These are phyloP conservation scores for Diphyllodes magnificus DNA, from an alignment of 2,113 vertebrate genomes.

Conservation along the genomic window DNA sequence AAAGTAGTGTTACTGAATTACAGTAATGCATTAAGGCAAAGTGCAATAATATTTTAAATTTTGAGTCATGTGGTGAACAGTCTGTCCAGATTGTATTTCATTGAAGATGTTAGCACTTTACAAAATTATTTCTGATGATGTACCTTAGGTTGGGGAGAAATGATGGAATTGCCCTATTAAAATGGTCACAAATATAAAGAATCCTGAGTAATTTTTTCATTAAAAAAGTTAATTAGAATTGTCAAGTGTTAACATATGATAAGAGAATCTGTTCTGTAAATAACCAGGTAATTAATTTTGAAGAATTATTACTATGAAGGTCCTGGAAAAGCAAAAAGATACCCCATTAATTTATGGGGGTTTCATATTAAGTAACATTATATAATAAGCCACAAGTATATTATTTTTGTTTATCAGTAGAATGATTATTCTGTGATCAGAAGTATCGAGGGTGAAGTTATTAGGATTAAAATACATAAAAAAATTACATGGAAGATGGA, in stretches of 20 bases:
- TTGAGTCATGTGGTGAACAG: neutral
- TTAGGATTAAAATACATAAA: neutral
- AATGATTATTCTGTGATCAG: neutral
- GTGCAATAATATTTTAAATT: neutral
- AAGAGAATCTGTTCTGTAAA: neutral
- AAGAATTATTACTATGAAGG: neutral
- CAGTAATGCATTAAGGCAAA: neutral
- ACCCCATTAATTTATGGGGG: fast-evolving
- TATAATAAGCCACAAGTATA: neutral
- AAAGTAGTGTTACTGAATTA: neutral
- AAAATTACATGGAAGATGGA: neutral
- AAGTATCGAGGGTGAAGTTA: neutral
- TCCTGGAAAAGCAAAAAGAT: neutral
- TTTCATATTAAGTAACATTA: neutral
- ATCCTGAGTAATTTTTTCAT: neutral
- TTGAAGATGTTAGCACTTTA: neutral
- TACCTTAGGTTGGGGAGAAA: neutral
- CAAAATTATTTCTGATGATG: neutral
- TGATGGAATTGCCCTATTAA: neutral
- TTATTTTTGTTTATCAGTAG: neutral
- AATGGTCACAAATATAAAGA: neutral
- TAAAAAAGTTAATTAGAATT: neutral
- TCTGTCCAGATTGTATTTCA: neutral
- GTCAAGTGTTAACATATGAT: neutral
- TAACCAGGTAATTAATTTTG: neutral